Conservation (phyloP, 2,888 invertebrate species). For the Sarcophaga carnaria region DNA sequence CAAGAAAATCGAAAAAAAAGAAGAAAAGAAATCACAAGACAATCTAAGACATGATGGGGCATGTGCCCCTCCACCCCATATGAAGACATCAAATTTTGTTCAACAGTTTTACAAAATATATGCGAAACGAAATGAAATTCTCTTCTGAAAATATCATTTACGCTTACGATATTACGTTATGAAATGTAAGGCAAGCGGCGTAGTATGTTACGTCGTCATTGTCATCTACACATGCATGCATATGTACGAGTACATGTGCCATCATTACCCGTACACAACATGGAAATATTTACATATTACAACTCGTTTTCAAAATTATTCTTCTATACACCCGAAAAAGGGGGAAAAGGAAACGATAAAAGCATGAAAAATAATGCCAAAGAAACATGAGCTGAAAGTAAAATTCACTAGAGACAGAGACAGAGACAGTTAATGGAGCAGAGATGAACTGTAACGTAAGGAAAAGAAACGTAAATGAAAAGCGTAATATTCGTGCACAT, state of each 20-base stretch:
- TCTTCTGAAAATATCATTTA: slow-evolving; percentile 75
- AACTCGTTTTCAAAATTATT: slow-evolving; percentile 20
- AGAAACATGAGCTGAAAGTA: not conserved
- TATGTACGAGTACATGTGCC: slow-evolving; percentile 1
- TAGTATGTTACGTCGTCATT: slow-evolving; percentile 72
- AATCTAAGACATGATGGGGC: not conserved
- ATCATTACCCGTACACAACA: not conserved
- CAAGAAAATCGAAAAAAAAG: not conserved
- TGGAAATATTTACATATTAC: slow-evolving; percentile 40
- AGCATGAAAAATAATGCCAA: not conserved
- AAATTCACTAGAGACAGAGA: slow-evolving; percentile 4
- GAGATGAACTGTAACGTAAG: not conserved
- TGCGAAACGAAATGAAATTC: not conserved
- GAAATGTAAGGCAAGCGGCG: slow-evolving; percentile 73
- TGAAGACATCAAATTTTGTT: too few relatives aligned
- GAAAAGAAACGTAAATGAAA: slow-evolving; percentile 1
- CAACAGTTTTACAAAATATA: too few relatives aligned
- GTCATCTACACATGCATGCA: not conserved
- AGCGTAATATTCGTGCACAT: slow-evolving; percentile 17
- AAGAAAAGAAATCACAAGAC: not conserved
- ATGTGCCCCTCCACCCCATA: not conserved
- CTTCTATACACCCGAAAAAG: not conserved
- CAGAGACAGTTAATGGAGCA: not conserved
- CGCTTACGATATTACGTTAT: slow-evolving; percentile 78
- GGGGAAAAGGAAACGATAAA: not conserved